Evolutionary conservation across 2,797 vertebrate species (phyloP), one percentile per base, ranked within the genome.

Genomic region (Liasis olivaceus): DNA sequence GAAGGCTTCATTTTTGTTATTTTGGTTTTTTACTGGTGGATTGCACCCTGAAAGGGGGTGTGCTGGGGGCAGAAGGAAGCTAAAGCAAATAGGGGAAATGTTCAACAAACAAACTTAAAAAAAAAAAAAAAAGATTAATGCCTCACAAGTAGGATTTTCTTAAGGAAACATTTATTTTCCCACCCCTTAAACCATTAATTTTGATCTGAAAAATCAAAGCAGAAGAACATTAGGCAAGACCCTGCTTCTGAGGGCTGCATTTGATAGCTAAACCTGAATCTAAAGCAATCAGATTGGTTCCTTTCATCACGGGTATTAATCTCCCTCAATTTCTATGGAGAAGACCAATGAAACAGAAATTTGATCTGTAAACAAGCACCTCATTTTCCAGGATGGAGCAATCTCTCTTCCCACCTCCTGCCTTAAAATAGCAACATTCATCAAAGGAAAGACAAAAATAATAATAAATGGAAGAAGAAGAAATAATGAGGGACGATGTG

Each of bases 221-320:
- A 31, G 56, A 51, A 77, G 56, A 62, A 62, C 28, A 24, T 47
- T 51, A 14, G 5, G 14, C 51, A 26, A 88, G 4, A 20, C 15
- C 6, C 1, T 5, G 22, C 7, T 51, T 87, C 31, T 9, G 47
- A 11, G 28, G n/a, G 6, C 56, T 87, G 14, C 2, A 2, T 60
- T 59, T 47, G 15, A 5, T n/a, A 11, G 9, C 24, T 51, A n/a
- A 90, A 84, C 31, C 28, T 3, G 66, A 91, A 59, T 88, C 15
- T 69, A 36, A 51, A 13, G 15, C 66, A 24, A 87, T 62, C 86
- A 88, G 66, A 77, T 85, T 81, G 60, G 56, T 59, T 69, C 6
- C 28, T 91, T 91, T 91, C 81, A 36, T 60, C 81, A 63, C 90
- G 85, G 90, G 90, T 91, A 85, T 47, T 85, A 85, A 91, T 91